A percentile compares a stretch with the other conserved stretches of the same genome.
These are phyloP conservation scores for Ypsolopha scabrella DNA, from an alignment of 2,888 invertebrate species.

Conservation along the genomic window DNA sequence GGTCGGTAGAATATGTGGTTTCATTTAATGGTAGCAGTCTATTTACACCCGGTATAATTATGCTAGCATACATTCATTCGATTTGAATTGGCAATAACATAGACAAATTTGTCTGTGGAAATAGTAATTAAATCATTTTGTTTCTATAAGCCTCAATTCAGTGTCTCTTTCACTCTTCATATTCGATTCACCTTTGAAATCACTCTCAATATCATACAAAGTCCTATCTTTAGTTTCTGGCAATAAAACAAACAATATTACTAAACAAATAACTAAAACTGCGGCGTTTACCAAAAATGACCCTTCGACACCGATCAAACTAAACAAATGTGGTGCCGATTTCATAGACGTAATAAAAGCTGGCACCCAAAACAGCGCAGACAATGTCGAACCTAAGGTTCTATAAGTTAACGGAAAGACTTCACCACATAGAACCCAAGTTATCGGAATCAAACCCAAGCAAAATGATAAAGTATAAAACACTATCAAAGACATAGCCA, in stretches of 20 bases:
- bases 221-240: conserved; percentile 6
- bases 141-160: too few species aligned
- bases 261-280: background rate
- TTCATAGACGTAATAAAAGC: conserved; percentile 21
- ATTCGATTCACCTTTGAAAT: background rate
- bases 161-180: too few species aligned
- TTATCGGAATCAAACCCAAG: conserved; percentile 15
- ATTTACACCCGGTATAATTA: too few species aligned
- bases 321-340: conserved; percentile 17
- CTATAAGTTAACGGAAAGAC: conserved; percentile 19
- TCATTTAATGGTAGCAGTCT: too few species aligned
- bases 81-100: too few species aligned
- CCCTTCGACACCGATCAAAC: conserved; percentile 18
- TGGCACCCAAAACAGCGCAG: background rate
- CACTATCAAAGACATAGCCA: conserved; percentile 2
- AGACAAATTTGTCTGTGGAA: too few species aligned
- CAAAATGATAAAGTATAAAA: background rate
- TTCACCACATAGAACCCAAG: conserved; percentile 17
- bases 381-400: conserved; percentile 10
- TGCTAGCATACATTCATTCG: too few species aligned
- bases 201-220: conserved; percentile 4
- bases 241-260: background rate
- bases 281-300: conserved; percentile 5
- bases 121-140: too few species aligned
- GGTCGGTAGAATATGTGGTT: too few species aligned